Evolutionary conservation across 2,113 vertebrate species (phyloP).

Genomic region (Motacilla alba): DNA sequence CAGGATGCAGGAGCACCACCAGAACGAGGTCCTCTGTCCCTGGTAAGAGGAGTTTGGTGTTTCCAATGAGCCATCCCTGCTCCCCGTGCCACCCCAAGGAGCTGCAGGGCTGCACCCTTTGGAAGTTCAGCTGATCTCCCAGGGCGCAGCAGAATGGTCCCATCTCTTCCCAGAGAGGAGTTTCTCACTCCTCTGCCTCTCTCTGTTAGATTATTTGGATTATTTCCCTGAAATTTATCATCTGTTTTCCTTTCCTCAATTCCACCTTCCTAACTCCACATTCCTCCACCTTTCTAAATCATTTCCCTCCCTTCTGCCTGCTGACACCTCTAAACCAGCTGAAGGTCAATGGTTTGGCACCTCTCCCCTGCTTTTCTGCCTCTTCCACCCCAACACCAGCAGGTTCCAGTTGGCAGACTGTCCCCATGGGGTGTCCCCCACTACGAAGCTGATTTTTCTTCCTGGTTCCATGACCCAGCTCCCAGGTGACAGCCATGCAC

Average conservation of each 20-base stretch:
- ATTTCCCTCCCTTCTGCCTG: slow-evolving; percentile 31
- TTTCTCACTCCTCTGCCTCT: not conserved
- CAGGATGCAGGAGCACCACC: not conserved
- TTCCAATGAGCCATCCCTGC: not conserved
- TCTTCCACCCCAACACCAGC: not conserved
- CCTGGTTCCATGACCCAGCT: not conserved
- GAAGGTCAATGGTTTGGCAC: not conserved
- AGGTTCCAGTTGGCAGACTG: not conserved
- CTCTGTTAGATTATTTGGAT: not conserved
- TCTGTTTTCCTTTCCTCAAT: not conserved
- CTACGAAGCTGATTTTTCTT: not conserved
- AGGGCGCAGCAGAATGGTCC: not conserved
- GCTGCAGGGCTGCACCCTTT: not conserved
- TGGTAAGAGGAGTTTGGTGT: not conserved
- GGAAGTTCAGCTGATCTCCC: not conserved
- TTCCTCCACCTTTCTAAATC: slow-evolving; percentile 58
- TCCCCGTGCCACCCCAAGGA: fast-evolving
- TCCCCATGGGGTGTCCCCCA: fast-evolving
- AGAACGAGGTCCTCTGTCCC: not conserved
- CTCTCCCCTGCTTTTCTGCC: not conserved
- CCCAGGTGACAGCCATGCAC: not conserved
- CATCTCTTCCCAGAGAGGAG: not conserved
- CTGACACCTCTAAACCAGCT: slow-evolving; percentile 4
- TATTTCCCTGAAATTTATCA: slow-evolving; percentile 43
- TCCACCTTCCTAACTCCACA: slow-evolving; percentile 14